A percentile compares a stretch with the other conserved stretches of the same genome.
These are phyloP conservation scores for Coregonus clupeaformis DNA, from an alignment of 2,113 vertebrate genomes.

Conservation along the genomic window DNA sequence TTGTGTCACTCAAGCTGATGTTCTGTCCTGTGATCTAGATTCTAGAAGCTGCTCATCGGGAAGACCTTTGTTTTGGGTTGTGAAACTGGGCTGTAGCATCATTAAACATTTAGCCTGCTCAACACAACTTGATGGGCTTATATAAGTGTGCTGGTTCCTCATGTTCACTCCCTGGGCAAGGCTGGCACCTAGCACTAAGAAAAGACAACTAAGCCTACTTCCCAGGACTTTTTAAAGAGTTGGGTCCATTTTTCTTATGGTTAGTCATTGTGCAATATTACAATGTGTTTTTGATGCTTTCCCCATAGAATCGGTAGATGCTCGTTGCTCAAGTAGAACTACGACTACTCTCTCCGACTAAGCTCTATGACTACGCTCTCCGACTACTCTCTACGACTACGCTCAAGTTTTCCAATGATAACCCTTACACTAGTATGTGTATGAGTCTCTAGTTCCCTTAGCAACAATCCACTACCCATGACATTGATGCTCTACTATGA, in stretches of 20 bases:
- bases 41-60: neutral
- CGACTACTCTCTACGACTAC: too few relatives aligned
- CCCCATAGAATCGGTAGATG: too few relatives aligned
- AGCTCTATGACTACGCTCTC: too few relatives aligned
- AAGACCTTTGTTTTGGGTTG: neutral
- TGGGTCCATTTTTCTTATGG: neutral
- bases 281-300: too few relatives aligned
- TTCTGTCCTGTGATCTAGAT: neutral
- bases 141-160: constrained; percentile 48
- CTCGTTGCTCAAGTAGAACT: too few relatives aligned
- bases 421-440: too few relatives aligned
- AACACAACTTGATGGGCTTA: constrained; percentile 14
- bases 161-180: constrained; percentile 1
- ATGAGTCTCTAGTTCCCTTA: too few relatives aligned
- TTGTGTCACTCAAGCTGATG: neutral
- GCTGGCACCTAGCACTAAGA: too few relatives aligned
- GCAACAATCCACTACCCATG: constrained; percentile 18
- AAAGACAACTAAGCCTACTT: neutral
- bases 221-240: neutral
- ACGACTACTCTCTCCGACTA: too few relatives aligned
- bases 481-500: constrained; percentile 36
- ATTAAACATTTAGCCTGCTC: constrained; percentile 1
- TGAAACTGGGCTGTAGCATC: neutral
- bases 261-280: too few relatives aligned
- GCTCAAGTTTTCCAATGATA: too few relatives aligned